These are phyloP conservation scores for Mermis nigrescens DNA, from an alignment of 2,888 invertebrate genomes.

Conservation along the genomic window DNA sequence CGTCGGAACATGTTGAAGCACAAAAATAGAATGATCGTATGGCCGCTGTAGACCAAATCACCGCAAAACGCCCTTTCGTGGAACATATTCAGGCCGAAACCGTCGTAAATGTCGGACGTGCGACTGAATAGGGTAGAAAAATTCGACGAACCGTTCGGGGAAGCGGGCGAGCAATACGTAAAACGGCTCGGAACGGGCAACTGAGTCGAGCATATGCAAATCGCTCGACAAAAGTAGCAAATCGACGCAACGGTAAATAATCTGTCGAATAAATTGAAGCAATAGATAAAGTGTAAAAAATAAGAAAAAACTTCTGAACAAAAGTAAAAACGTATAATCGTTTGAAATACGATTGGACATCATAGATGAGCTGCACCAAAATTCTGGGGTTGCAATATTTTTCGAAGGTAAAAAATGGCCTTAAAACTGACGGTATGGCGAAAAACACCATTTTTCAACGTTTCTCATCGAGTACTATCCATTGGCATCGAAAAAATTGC, in stretches of 20 bases:
- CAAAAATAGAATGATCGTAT: slow-evolving; percentile 17
- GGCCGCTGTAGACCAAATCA: slow-evolving; percentile 28
- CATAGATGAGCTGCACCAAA: too few species aligned
- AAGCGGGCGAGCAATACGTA: slow-evolving; percentile 30
- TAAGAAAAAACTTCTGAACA: too few species aligned
- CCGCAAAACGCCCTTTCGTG: slow-evolving; percentile 23
- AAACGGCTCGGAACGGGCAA: slow-evolving; percentile 26
- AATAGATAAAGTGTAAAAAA: too few species aligned
- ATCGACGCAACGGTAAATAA: slow-evolving; percentile 11
- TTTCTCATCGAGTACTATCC: too few species aligned
- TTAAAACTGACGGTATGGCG: too few species aligned
- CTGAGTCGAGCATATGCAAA: slow-evolving; percentile 25
- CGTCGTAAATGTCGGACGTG: slow-evolving; percentile 13
- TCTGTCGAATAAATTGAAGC: slow-evolving; percentile 7
- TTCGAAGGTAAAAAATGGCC: too few species aligned
- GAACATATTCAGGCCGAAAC: slow-evolving; percentile 8
- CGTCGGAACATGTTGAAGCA: neutral
- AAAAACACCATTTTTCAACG: too few species aligned
- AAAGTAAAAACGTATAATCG: too few species aligned
- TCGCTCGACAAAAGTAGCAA: slow-evolving; percentile 23
- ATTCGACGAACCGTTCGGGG: too few species aligned
- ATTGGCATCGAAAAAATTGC: too few species aligned
- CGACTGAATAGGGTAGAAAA: slow-evolving; percentile 14
- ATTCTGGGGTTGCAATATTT: too few species aligned
- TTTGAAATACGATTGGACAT: too few species aligned